Percentiles rank a stretch among this genome's conserved stretches.
These are phyloP conservation scores for Enteromius radiatus DNA, from an alignment of 2,797 vertebrate genomes.

Conservation along the genomic window DNA sequence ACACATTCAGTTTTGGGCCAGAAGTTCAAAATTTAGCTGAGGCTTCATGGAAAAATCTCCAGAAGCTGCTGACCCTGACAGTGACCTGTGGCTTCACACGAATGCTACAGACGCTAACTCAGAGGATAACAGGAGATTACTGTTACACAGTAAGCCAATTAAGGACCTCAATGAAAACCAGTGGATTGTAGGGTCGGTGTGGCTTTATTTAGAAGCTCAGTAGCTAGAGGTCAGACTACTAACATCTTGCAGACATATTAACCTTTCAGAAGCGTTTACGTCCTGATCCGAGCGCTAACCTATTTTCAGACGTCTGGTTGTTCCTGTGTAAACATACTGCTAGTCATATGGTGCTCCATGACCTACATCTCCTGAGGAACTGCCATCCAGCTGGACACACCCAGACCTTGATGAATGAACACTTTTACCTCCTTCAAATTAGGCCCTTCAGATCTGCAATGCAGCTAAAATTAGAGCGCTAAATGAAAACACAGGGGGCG, in stretches of 20 bases:
- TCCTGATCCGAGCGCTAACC: conserved; percentile 17
- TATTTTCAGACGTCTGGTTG: conserved; percentile 36
- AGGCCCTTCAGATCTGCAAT: conserved; percentile 45
- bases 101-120: not conserved
- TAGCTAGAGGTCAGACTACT: conserved; percentile 34
- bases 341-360: conserved; percentile 16
- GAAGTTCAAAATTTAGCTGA: not conserved
- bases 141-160: conserved; percentile 27
- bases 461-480: conserved; percentile 59
- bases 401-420: conserved; percentile 52
- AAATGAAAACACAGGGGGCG: conserved; percentile 47
- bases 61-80: conserved; percentile 24
- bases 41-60: not conserved
- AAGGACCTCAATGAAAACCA: conserved; percentile 27
- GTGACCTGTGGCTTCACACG: conserved; percentile 26
- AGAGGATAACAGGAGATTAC: conserved; percentile 32
- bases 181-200: not conserved
- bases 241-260: conserved; percentile 48
- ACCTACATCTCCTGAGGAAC: conserved; percentile 42
- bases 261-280: conserved; percentile 24
- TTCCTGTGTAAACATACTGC: conserved; percentile 35
- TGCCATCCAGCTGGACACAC: conserved; percentile 39
- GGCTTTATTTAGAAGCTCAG: conserved; percentile 37
- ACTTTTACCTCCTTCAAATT: conserved; percentile 50
- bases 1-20: conserved; percentile 13